Base-by-base conservation (phyloP, 1,140 invertebrate species). In the Zaprionus inermis region DNA sequence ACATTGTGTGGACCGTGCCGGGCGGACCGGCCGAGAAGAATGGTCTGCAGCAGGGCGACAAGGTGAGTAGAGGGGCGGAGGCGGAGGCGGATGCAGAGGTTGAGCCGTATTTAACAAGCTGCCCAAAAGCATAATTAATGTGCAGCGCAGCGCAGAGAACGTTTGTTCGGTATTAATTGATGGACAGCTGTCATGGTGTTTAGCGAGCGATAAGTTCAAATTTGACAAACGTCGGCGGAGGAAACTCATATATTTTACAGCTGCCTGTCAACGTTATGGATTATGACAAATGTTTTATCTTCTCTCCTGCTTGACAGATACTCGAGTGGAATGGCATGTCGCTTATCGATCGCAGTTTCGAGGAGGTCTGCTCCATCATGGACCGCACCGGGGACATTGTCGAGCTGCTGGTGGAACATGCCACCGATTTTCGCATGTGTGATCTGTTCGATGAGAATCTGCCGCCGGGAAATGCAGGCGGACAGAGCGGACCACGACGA, bases 1-100 rank as follows among this genome's bases (percentile, higher is more conserved):
- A 97, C 91, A 97, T 98, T 76, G 97, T 98, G 11, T 97, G 97
- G 95, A 97, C 97, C 0, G 96, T 98, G 22, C 96, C 96, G 1
- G 97, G 97, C 38, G 97, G 97, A 49, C 96, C 97, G 18, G 98
- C 97, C 1, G 97, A 98, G 92, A 96, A 97, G 85, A 96, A 95
- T 51, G 97, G 97, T 11, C 93, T 98, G 61, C 95, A 96, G 81
- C 96, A 97, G 90, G 97, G 97, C 65, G 97, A 98, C 93, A 97
- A 97, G 94, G 96, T 97, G 93, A 84, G 84, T 75, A 49, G 11
- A 46, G 11, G 3, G 49, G n/a, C 1, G 11, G 5, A n/a, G 1
- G 2, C 14, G 36, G 36, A 12, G 3, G 14, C 12, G 0, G 12
- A n/a, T n/a, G 2, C 36, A n/a, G 36, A 28, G 24, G 24, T 28